Evolutionary conservation across 1,140 invertebrate genomes (phyloP).

Genomic region (Neodiprion virginianus): DNA sequence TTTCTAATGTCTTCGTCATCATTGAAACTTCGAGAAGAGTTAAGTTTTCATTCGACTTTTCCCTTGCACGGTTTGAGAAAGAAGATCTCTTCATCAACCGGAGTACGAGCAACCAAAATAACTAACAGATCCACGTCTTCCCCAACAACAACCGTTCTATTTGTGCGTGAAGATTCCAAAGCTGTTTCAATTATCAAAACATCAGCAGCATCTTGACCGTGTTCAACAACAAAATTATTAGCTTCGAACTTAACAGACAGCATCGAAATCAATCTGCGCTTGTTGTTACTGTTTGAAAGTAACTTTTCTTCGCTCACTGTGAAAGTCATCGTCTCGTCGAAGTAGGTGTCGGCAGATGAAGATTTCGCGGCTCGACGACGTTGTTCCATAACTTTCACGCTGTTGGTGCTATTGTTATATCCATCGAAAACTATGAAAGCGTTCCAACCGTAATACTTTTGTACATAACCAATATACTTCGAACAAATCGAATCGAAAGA

Average conservation of each 20-base stretch:
- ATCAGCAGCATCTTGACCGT: conserved; percentile 30
- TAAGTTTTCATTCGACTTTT: conserved; percentile 37
- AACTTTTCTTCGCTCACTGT: conserved; percentile 10
- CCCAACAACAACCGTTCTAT: conserved; percentile 36
- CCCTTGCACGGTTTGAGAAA: conserved; percentile 50
- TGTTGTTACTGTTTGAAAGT: not conserved
- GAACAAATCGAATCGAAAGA: conserved; percentile 42
- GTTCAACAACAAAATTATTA: conserved; percentile 5
- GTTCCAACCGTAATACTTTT: conserved; percentile 18
- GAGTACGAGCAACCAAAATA: conserved; percentile 34
- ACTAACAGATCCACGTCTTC: conserved; percentile 40
- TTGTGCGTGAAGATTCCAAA: conserved; percentile 25
- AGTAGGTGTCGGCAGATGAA: conserved; percentile 14
- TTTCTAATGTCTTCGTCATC: not conserved
- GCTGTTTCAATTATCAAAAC: conserved; percentile 32
- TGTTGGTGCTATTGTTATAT: conserved; percentile 20
- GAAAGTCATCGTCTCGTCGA: conserved; percentile 18
- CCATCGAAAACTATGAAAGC: conserved; percentile 30
- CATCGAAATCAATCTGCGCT: not conserved
- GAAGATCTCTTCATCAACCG: conserved; percentile 44
- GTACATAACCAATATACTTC: conserved; percentile 48
- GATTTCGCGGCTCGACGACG: conserved; percentile 10
- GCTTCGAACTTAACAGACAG: not conserved
- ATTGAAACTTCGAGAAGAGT: conserved; percentile 32
- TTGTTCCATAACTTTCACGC: conserved; percentile 19